Evolutionary conservation across 2,113 vertebrate genomes (phyloP), one percentile per base, ranked within the genome.

Genomic region (Puma concolor): DNA sequence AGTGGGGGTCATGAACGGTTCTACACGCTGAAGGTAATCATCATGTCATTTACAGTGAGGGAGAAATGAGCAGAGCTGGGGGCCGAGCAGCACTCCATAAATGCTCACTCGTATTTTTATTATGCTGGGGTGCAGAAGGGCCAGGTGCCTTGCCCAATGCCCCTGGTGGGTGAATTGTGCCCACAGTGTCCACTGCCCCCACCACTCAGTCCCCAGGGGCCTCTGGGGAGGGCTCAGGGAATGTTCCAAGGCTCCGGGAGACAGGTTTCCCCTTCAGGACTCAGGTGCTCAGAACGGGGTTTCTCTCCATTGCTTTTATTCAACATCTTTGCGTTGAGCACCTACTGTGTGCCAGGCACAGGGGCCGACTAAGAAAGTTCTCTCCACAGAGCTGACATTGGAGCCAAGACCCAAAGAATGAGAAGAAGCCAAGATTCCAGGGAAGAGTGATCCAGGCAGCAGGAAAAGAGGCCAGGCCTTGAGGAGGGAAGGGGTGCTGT

Each of bases 1-100:
- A 23, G 44, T 19, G 0, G 27, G 33, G 4, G 11, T 16, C 10
- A 14, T 4, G 31, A 27, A 23, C 0, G 1, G 48, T 52, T 38
- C 88, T 36, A 1, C 15, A 2, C 1, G 0, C 16, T 5, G 64
- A 41, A 81, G n/a, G n/a, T 17, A 5, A 27, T 16, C 29, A 4
- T n/a, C 67, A 21, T 23, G 23, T 63, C 38, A 1, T 38, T 63
- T 10, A 21, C 13, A 2, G 15, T 0, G 50, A 31, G 31, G 38
- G 23, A 12, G 7, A 8, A 27, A 19, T 14, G 33, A 63, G 38
- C 41, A 63, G 41, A 19, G n/a, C 41, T 60, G 14, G 27, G 54
- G 7, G 17, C 48, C 14, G 2, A 74, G 36, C 31, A 12, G 33
- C 5, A 25, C 44, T 36, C 74, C 31, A 6, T 10, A 12, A n/a